Conservation (phyloP, 1,140 invertebrate genomes). For the Phocides pigmalion region DNA sequence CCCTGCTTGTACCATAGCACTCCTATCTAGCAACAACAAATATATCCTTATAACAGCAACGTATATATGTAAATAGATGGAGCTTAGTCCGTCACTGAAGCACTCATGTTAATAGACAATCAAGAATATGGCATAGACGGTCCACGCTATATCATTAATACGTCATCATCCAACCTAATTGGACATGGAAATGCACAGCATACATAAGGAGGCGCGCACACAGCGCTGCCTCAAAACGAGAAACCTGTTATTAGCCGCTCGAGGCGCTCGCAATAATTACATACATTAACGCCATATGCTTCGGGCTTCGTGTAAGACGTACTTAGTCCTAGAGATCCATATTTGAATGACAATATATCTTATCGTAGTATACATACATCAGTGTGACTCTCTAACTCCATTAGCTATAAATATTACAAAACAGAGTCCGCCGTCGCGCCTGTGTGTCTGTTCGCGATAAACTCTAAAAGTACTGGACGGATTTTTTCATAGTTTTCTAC, state of each 20-base stretch:
- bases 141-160: constrained; percentile 13
- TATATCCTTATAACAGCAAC: too few species aligned
- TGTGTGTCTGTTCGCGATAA: too few species aligned
- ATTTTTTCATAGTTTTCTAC: too few species aligned
- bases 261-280: constrained; percentile 26
- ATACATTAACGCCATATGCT: constrained; percentile 22
- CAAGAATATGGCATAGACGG: not conserved
- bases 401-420: too few species aligned
- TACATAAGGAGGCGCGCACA: constrained; percentile 23
- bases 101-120: constrained; percentile 12
- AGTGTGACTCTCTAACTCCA: too few species aligned
- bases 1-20: too few species aligned
- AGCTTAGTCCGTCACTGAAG: not conserved
- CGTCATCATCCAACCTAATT: constrained; percentile 23
- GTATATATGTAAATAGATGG: too few species aligned
- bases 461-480: too few species aligned
- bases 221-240: constrained; percentile 12
- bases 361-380: too few species aligned
- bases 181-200: constrained; percentile 26
- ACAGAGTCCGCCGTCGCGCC: too few species aligned
- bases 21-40: too few species aligned
- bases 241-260: constrained; percentile 28
- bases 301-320: not conserved
- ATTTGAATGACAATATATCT: too few species aligned
- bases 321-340: not conserved